These are phyloP conservation scores for Brotula barbata DNA, from an alignment of 2,797 vertebrate species.

Conservation along the genomic window DNA sequence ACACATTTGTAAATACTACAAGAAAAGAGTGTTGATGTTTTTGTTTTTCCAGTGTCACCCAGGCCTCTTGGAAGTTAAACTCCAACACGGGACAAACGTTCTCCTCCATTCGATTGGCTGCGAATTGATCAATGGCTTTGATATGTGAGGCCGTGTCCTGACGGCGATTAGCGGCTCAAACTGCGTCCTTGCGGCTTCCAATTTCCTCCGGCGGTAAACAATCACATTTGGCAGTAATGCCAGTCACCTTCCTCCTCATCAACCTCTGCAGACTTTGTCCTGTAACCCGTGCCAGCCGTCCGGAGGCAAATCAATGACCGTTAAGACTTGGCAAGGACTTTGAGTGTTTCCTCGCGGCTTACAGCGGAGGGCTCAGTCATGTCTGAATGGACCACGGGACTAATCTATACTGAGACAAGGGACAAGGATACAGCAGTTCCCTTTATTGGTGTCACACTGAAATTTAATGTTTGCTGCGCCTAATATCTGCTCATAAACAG, in stretches of 20 bases:
- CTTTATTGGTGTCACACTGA: slow-evolving; percentile 17
- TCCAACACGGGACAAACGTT: slow-evolving; percentile 41
- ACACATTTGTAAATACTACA: no score
- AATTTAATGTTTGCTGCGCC: slow-evolving; percentile 17
- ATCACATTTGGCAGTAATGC: slow-evolving; percentile 62
- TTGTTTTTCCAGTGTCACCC: no score
- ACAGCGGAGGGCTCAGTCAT: slow-evolving; percentile 63
- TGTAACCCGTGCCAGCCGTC: slow-evolving; percentile 72
- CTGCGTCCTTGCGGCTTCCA: slow-evolving; percentile 55
- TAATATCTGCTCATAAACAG: slow-evolving; percentile 22
- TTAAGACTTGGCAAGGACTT: slow-evolving; percentile 67
- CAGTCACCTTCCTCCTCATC: slow-evolving; percentile 56
- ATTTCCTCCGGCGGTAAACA: slow-evolving; percentile 63
- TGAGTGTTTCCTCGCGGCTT: slow-evolving; percentile 61
- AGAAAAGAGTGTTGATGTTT: no score
- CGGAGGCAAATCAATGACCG: slow-evolving; percentile 70
- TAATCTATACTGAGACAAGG: slow-evolving; percentile 30
- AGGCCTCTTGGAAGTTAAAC: no score
- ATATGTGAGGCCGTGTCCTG: slow-evolving; percentile 32
- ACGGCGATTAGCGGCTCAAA: slow-evolving; percentile 50
- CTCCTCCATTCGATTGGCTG: slow-evolving; percentile 39
- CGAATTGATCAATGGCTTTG: slow-evolving; percentile 36
- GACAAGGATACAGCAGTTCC: slow-evolving; percentile 20
- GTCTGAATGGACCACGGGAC: slow-evolving; percentile 41
- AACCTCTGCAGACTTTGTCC: slow-evolving; percentile 66